Evolutionary conservation across 2,888 invertebrate genomes (phyloP).

Genomic region (Lasioglossum villosulum): DNA sequence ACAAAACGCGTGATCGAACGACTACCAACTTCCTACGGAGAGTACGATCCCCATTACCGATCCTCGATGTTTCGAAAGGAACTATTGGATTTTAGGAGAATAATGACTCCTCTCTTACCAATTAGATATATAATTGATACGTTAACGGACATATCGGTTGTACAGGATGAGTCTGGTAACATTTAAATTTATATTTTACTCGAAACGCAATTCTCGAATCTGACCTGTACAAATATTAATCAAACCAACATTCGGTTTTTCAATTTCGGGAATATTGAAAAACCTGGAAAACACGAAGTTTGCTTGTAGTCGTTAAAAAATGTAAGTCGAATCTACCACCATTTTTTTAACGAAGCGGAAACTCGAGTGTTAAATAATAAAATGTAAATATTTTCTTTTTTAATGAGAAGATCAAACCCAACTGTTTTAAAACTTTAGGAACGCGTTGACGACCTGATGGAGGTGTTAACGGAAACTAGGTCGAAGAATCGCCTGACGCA

Average conservation of each 20-base stretch:
- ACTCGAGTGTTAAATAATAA: no score
- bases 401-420: no score
- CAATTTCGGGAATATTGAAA: neutral
- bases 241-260: neutral
- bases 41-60: neutral
- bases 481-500: neutral
- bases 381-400: no score
- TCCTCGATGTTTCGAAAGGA: neutral
- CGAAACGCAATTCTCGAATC: neutral
- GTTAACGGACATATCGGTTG: neutral
- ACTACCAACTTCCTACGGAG: neutral
- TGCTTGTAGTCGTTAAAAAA: no score
- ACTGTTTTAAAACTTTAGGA: no score
- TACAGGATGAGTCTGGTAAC: no score
- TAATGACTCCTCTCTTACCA: neutral
- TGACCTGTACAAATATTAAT: neutral
- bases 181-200: neutral
- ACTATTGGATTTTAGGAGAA: neutral
- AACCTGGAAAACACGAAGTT: neutral
- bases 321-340: no score
- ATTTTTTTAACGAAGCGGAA: no score
- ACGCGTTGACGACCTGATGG: neutral
- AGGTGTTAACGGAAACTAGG: neutral
- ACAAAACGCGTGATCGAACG: constrained; percentile 12
- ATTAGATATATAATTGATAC: neutral